Base-by-base conservation (phyloP, 2,888 invertebrate genomes). In the Callimorpha dominula region DNA sequence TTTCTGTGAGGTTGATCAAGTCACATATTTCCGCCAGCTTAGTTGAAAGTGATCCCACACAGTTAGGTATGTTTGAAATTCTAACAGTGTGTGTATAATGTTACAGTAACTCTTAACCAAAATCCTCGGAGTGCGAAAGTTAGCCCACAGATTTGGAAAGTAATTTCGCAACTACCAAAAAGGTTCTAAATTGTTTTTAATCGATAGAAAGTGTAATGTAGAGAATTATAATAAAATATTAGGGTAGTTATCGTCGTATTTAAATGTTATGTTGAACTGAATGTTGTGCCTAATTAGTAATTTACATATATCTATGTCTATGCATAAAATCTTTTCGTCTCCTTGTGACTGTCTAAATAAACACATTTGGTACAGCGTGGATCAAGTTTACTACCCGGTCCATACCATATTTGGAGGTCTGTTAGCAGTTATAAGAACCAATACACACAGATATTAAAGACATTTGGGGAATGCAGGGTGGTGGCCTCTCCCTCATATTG, bases 111-210 rank as follows among this genome's bases (percentile, higher is more conserved):
- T 5, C 17, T 49, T 15, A 68, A 60, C 14, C 54, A 65, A 17
- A 17, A 65, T 31, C n/a, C 65, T 31, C 65, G 57, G 43, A 57
- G n/a, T n/a, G 31, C 57, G 31, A 65, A 65, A 12, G 15, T n/a
- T 46, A 52, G 52, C 65, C 52, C 43, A 15, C 65, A 70, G 46
- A 17, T 7, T 57, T 65, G 65, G 65, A 65, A 65, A 65, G n/a
- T 46, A 31, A 43, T 46, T 9, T 70, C 46, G 31, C 46, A 49
- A 12, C 31, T 31, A 12, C 12, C 40, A 65, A 31, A 43, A 65
- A 70, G 65, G 65, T 70, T 43, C 42, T 17, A 64, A 54, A 9
- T 50, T 68, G 6, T 15, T 42, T 20, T 57, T 43, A 52, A 43
- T 17, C 1, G 4, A 49, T 40, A 17, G 1, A 14, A 50, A 65